Base-by-base conservation (phyloP, 2,888 invertebrate genomes). In the Cybosia mesomella region DNA sequence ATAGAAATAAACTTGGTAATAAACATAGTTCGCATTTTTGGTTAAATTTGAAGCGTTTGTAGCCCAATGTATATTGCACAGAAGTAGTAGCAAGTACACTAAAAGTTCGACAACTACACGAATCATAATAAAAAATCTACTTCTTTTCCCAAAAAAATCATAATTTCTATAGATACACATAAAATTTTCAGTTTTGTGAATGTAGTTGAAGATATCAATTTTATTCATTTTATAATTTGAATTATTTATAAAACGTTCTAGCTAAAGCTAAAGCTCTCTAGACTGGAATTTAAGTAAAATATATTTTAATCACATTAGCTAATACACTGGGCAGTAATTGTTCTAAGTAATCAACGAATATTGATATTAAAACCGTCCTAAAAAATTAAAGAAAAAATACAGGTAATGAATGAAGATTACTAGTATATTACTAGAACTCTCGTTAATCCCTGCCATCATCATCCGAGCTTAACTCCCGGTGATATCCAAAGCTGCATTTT, bases 141-240 rank as follows among this genome's bases (percentile, higher is more conserved):
- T 34, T 39, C 4, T 24, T 36, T n/a, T 57, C 18, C 64, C 55
- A 22, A 13, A 57, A 57, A 11, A 64, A 0, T 11, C 15, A 53
- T 64, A 64, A 39, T 64, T 64, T 58, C 43, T 43, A 21, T 58
- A 64, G 28, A 64, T 32, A 18, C 57, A 5, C 2, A 64, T n/a
- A 9, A 43, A 4, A 58, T 58, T 64, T 21, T 64, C 64, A 28
- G 21, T 8, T 28, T 24, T 28, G 9, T 18, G 21, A 21, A 64
- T 54, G 4, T 18, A 63, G 24, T 13, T 15, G 22, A 63, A 24
- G 3, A 63, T 55, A 22, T 62, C 32, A 0, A 53, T 21, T 34
- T 54, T 22, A 4, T 49, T 32, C 62, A 62, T 62, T 54, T 54
- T 62, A 21, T 2, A 28, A 21, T 34, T 21, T 32, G 4, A 22